Evolutionary conservation across 30 jellyfish, hydroid and myxozoan species (phyloP).

Genomic region (Turritopsis rubra): DNA sequence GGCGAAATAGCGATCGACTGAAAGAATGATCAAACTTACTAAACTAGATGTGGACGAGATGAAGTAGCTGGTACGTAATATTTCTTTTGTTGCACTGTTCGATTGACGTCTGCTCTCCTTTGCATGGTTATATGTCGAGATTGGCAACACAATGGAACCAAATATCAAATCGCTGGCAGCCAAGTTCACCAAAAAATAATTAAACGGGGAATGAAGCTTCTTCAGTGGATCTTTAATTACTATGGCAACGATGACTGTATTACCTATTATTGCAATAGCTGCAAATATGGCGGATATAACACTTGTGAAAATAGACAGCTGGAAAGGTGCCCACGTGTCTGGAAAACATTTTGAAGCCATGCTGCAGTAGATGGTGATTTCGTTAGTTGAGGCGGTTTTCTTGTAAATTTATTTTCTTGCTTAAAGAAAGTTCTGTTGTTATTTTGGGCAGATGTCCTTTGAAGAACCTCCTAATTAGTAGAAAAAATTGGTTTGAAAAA

Average conservation of each 20-base stretch:
- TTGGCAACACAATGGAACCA: constrained; percentile 25
- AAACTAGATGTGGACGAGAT: constrained; percentile 12
- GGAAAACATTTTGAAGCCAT: constrained; percentile 4
- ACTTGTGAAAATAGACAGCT: neutral
- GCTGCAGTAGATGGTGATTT: neutral
- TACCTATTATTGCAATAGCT: constrained; percentile 8
- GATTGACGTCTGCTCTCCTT: neutral
- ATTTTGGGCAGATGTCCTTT: neutral
- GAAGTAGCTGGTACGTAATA: neutral
- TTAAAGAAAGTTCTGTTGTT: too few species aligned
- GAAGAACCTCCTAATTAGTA: neutral
- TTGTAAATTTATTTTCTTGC: neutral
- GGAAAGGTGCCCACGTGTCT: constrained; percentile 2
- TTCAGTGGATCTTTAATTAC: constrained; percentile 28
- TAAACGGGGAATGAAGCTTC: constrained; percentile 32
- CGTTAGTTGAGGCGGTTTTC: too few species aligned
- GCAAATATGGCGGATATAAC: neutral
- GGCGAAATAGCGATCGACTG: constrained; percentile 21
- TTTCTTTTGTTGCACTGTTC: neutral
- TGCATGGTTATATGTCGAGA: constrained; percentile 5
- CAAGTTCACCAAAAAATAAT: constrained; percentile 21
- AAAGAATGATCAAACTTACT: neutral
- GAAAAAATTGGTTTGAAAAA: neutral
- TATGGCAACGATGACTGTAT: constrained; percentile 6
- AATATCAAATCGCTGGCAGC: constrained; percentile 29